phyloP scores from a whole-genome alignment of 2,113 vertebrate genomes.

The Prionailurus viverrinus region DNA sequence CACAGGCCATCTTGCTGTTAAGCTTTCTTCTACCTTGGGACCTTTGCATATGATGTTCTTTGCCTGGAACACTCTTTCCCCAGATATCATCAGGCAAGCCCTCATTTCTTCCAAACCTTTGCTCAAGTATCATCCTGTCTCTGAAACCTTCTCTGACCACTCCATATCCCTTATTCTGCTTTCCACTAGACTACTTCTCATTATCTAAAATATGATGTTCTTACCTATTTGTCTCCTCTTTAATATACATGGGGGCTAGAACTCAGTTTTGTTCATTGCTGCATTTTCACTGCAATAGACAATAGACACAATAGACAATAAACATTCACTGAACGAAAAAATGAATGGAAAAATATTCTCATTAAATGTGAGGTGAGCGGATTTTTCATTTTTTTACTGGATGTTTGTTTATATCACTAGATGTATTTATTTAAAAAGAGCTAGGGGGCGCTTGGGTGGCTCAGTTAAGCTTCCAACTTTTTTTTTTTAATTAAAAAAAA shows the following conservation, averaged over 20 bases:
- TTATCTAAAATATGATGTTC: background rate
- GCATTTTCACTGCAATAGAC: background rate
- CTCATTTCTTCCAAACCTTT: background rate
- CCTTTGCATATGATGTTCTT: background rate
- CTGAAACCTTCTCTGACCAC: background rate
- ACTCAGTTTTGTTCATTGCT: background rate
- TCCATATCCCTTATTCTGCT: background rate
- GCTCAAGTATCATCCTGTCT: background rate
- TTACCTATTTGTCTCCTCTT: background rate
- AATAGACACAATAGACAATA: background rate
- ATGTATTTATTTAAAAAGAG: background rate
- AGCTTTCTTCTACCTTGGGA: background rate
- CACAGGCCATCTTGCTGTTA: background rate
- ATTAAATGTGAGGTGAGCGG: background rate
- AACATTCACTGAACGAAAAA: background rate
- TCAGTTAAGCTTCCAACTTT: no score
- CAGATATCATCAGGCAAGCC: background rate
- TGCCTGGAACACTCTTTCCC: background rate
- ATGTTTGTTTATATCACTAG: background rate
- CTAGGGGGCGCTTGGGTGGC: no score
- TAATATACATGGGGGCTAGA: background rate
- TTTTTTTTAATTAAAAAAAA: no score
- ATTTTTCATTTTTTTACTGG: background rate
- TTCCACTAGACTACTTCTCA: background rate
- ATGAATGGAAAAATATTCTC: background rate